Conservation (phyloP, 2,113 vertebrate genomes). For the Nicator chloris region DNA sequence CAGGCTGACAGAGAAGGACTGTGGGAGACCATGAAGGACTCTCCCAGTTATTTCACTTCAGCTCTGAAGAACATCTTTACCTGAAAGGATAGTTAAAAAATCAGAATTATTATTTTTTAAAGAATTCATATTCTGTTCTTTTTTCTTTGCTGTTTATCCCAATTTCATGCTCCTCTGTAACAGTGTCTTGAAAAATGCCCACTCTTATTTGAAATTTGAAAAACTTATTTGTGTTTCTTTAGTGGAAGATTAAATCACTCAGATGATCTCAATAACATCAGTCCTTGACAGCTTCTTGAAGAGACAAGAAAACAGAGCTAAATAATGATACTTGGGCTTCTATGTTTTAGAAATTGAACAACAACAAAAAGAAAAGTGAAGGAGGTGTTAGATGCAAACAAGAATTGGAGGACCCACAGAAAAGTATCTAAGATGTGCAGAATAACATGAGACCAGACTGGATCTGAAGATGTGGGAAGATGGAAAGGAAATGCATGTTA, state of each 20-base stretch:
- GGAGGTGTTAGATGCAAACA: background rate
- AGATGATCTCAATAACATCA: background rate
- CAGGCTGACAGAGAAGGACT: background rate
- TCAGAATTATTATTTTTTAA: background rate
- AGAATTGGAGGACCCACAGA: background rate
- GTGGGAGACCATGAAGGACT: background rate
- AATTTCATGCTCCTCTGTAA: background rate
- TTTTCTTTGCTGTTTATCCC: background rate
- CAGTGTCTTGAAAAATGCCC: background rate
- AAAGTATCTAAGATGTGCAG: background rate
- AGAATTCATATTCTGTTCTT: background rate
- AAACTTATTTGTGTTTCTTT: background rate
- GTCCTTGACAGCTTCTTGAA: background rate
- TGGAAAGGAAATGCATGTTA: background rate
- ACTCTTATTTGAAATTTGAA: background rate
- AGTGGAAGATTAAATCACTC: background rate
- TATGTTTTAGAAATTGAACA: background rate
- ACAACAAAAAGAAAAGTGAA: background rate
- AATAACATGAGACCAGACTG: background rate
- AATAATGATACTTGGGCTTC: background rate
- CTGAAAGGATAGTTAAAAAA: background rate
- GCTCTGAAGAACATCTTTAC: background rate
- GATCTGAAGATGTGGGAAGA: background rate
- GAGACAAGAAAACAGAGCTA: conserved; percentile 34
- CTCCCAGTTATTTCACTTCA: background rate